Percentiles rank a stretch among this genome's conserved stretches.
Evolutionary conservation across 2,888 invertebrate species (phyloP).

Genomic region (Calameuta filiformis): DNA sequence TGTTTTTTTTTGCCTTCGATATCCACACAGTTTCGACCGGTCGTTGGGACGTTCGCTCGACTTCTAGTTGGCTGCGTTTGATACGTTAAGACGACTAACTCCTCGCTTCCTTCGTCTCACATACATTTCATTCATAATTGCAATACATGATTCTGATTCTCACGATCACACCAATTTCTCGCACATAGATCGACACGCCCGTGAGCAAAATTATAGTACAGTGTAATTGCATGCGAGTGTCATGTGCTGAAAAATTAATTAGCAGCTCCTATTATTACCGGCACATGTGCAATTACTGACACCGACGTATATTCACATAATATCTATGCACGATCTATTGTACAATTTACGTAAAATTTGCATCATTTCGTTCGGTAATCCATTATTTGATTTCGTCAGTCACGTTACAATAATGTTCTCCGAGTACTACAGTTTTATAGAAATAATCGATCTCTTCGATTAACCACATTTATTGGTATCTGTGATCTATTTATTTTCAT

Average conservation of each 20-base stretch:
- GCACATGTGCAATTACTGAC: not conserved
- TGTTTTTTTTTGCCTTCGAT: not conserved
- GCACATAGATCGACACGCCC: not conserved
- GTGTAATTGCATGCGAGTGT: not conserved
- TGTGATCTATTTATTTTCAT: not conserved
- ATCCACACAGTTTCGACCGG: not conserved
- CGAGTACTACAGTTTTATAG: not conserved
- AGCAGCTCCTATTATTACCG: not conserved
- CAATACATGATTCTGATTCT: slow-evolving; percentile 26
- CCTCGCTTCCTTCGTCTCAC: slow-evolving; percentile 46
- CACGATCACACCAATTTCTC: not conserved
- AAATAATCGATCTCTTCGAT: not conserved
- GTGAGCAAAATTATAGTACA: not conserved
- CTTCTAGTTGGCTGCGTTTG: not conserved
- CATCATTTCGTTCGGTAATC: not conserved
- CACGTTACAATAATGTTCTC: not conserved
- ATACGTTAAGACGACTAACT: slow-evolving; percentile 15
- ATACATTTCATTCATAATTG: slow-evolving; percentile 57
- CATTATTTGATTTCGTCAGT: not conserved
- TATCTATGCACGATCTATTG: not conserved
- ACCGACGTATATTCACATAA: not conserved
- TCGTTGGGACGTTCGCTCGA: not conserved
- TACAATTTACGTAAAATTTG: not conserved
- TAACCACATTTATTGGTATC: not conserved
- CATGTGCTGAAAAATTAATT: not conserved